Evolutionary conservation across 2,888 invertebrate genomes (phyloP).

Genomic region (Hirtodrosophila confusa): DNA sequence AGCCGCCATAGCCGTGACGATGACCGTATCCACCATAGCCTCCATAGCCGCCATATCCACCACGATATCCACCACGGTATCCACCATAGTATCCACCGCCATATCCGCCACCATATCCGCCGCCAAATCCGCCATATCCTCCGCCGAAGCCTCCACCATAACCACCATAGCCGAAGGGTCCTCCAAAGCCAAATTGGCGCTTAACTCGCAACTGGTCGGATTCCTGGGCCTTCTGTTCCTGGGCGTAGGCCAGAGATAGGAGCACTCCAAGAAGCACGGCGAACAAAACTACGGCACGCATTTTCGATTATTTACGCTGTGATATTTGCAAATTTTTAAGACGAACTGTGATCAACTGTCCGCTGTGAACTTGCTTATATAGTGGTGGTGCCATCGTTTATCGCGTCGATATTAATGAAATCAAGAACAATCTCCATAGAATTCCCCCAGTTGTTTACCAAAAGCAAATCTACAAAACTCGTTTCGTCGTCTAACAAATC

Average conservation of each 20-base stretch:
- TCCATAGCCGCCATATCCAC: slow-evolving; percentile 17
- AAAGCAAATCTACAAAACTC: slow-evolving; percentile 32
- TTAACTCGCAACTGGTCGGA: slow-evolving; percentile 42
- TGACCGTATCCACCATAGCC: slow-evolving; percentile 23
- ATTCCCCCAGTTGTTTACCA: slow-evolving; percentile 52
- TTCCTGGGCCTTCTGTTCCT: slow-evolving; percentile 15
- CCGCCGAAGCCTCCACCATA: slow-evolving; percentile 29
- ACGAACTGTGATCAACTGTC: slow-evolving; percentile 47
- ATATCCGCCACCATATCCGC: slow-evolving; percentile 17
- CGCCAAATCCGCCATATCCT: slow-evolving; percentile 14
- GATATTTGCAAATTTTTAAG: slow-evolving; percentile 23
- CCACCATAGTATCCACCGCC: slow-evolving; percentile 10
- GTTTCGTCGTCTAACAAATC: slow-evolving; percentile 19
- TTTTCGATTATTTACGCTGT: slow-evolving; percentile 33
- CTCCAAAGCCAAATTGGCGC: slow-evolving; percentile 42
- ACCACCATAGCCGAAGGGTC: slow-evolving; percentile 15
- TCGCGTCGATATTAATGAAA: slow-evolving; percentile 64
- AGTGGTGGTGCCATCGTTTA: slow-evolving; percentile 45
- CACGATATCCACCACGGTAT: slow-evolving; percentile 23
- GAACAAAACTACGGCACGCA: slow-evolving; percentile 55
- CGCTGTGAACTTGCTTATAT: slow-evolving; percentile 49
- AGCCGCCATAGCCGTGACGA: slow-evolving; percentile 16
- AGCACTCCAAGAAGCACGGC: slow-evolving; percentile 49
- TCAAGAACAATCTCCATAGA: slow-evolving; percentile 66
- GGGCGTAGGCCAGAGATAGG: slow-evolving; percentile 40